Percentiles rank a stretch among this genome's conserved stretches.
These are phyloP conservation scores for Parazoanthus darwini DNA, from an alignment of 92 coral and sea anemone species.

Conservation along the genomic window DNA sequence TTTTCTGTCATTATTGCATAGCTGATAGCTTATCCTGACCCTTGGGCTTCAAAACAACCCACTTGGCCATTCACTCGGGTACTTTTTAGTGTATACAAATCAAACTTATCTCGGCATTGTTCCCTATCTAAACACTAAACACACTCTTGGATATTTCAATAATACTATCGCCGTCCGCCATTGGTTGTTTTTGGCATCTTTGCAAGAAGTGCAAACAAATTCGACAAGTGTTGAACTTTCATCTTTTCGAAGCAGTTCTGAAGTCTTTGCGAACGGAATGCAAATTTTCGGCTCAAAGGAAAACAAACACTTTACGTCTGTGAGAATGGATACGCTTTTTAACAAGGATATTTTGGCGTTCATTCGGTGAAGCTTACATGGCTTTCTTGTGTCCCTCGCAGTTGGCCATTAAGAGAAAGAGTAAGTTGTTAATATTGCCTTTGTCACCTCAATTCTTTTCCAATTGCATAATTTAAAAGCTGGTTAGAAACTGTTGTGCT, in stretches of 20 bases:
- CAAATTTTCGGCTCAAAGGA: conserved; percentile 44
- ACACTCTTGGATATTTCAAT: conserved; percentile 53
- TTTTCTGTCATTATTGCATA: not conserved
- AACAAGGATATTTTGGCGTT: not conserved
- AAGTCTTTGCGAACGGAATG: conserved; percentile 30
- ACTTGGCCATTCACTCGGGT: not conserved
- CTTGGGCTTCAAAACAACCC: not conserved
- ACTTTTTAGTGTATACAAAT: not conserved
- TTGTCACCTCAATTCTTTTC: not conserved
- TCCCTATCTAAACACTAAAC: conserved; percentile 58
- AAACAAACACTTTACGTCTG: conserved; percentile 22
- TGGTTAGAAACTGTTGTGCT: not conserved
- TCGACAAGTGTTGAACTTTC: conserved; percentile 4
- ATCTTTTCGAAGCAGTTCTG: conserved; percentile 10
- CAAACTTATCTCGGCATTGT: conserved; percentile 50
- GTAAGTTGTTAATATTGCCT: conserved; percentile 39
- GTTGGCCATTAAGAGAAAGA: conserved; percentile 71
- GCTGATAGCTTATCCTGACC: conserved; percentile 5
- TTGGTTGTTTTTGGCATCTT: conserved; percentile 60
- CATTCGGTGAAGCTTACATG: conserved; percentile 36
- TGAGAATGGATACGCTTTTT: conserved; percentile 9
- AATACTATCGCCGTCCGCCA: conserved; percentile 30
- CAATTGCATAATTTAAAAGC: not conserved
- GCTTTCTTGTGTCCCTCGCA: conserved; percentile 85
- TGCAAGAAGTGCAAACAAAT: conserved; percentile 58